These are phyloP conservation scores for Muschampia plurimacula DNA, from an alignment of 2,888 invertebrate genomes.

Conservation along the genomic window DNA sequence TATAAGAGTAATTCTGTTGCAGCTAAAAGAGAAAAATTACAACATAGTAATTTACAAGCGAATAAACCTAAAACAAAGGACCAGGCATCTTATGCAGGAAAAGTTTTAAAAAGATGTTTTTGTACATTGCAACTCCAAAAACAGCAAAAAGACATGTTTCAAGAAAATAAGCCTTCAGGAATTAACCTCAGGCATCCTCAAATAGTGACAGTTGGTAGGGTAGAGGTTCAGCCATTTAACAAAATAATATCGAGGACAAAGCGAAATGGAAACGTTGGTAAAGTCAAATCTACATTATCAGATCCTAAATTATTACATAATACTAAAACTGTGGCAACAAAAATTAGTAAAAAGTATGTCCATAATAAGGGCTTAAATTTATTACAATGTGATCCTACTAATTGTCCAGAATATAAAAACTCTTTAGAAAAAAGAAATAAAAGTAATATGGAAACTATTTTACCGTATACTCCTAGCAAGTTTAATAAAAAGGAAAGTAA, in stretches of 20 bases:
- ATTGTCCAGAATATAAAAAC: too few species aligned
- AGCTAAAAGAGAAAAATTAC: too few species aligned
- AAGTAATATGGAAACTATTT: too few species aligned
- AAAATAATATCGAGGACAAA: not conserved
- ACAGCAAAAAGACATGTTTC: too few species aligned
- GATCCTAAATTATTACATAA: conserved; percentile 21
- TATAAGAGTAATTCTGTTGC: too few species aligned
- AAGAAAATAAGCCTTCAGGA: too few species aligned
- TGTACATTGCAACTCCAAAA: too few species aligned
- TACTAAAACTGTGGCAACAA: conserved; percentile 35
- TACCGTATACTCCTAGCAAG: conserved; percentile 46
- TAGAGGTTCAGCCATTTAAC: conserved; percentile 33
- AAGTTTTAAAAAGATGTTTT: too few species aligned
- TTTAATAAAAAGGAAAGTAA: conserved; percentile 53
- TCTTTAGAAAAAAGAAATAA: not conserved
- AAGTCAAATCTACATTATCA: conserved; percentile 31
- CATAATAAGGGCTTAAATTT: conserved; percentile 4
- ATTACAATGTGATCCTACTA: not conserved
- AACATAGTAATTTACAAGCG: too few species aligned
- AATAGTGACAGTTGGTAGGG: conserved; percentile 45
- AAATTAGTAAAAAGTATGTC: conserved; percentile 37
- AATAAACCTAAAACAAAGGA: too few species aligned
- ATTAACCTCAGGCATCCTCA: conserved; percentile 7
- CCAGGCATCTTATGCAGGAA: too few species aligned
- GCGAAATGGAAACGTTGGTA: conserved; percentile 10